Evolutionary conservation across 2,888 invertebrate genomes (phyloP), one percentile per base, ranked within the genome.

Genomic region (Thumatha senex): DNA sequence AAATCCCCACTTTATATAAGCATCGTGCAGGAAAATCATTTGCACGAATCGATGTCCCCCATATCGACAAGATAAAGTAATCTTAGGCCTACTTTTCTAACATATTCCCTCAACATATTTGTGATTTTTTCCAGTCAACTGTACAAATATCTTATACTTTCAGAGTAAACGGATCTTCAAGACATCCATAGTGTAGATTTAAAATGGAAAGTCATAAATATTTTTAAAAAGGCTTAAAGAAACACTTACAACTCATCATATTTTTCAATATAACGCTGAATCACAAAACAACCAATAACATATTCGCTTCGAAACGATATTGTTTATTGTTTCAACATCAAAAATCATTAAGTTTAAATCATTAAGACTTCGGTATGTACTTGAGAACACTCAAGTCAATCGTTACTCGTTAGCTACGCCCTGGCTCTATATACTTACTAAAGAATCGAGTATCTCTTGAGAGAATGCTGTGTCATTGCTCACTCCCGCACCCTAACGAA

Each of bases 401-500:
- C 82, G 82, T 80, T 73, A 82, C 86, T 89, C 88, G 87, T 89
- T 89, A 89, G 85, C 75, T 76, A 74, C 76, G 66, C 70, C 70
- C 67, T 65, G 75, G 67, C 75, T 80, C 74, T 79, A 82, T 82
- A 81, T 80, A 79, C 76, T 80, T 80, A 79, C 76, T 80, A 84
- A 85, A 88, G 86, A 88, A 84, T 82, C 80, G 76, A 85, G 89
- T 85, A 89, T 87, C 88, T 84, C 86, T 89, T 81, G 74, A 85
- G 72, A 82, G 80, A 84, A 74, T 78, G 90, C 89, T 86, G 84
- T 84, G 89, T 90, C 90, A 90, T 86, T 84, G 84, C 80, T 78
- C 77, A 71, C 66, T 83, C 80, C 78, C 76, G 72, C 67, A 58
- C 72, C 69, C 69, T 15, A 15, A 73, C 68, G 81, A 77, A 83